phyloP scores from a whole-genome alignment of 2,797 vertebrate species.

The Acomys russatus region DNA sequence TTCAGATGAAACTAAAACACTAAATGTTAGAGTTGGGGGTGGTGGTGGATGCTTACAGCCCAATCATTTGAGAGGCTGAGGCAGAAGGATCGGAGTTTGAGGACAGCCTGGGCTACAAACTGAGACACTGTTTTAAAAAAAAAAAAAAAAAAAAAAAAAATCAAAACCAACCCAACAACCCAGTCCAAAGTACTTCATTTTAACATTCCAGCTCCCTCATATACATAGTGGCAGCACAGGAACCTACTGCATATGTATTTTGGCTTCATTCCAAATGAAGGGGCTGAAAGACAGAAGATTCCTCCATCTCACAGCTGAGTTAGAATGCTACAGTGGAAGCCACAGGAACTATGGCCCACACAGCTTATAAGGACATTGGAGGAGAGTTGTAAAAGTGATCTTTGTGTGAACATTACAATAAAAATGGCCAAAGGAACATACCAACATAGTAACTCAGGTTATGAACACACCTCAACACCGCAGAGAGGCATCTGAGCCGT shows the following conservation, averaged over 20 bases:
- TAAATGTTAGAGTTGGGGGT: background rate
- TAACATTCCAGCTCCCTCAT: background rate
- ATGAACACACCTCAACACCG: background rate
- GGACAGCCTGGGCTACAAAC: background rate
- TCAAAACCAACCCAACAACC: background rate
- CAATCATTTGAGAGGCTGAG: background rate
- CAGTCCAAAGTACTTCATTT: background rate
- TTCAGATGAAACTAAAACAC: background rate
- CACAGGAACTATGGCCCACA: background rate
- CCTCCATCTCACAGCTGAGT: background rate
- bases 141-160: too few species aligned
- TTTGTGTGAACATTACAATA: background rate
- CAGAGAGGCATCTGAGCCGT: background rate
- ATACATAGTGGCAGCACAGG: background rate
- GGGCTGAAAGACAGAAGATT: background rate
- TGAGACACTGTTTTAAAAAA: background rate
- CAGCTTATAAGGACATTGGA: too few species aligned
- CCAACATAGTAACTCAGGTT: background rate
- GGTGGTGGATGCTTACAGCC: background rate
- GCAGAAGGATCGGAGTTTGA: background rate
- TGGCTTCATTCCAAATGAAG: background rate
- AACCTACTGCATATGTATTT: background rate
- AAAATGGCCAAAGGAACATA: background rate
- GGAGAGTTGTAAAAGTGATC: background rate
- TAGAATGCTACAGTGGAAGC: background rate